phyloP scores from a whole-genome alignment of 1,140 invertebrate species.

The Anastatus disparis region DNA sequence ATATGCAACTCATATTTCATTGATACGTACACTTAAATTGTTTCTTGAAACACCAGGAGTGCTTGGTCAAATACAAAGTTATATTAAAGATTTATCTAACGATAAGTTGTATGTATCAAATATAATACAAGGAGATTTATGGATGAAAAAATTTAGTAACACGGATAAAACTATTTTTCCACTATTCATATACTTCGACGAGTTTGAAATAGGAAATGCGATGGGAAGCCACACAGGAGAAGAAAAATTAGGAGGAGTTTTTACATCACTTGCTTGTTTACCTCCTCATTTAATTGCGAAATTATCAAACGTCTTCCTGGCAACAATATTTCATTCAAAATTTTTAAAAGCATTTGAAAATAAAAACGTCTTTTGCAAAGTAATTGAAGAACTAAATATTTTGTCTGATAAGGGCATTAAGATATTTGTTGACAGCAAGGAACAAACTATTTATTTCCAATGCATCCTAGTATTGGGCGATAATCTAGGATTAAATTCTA shows the following conservation, averaged over 20 bases:
- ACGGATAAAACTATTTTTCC: constrained; percentile 29
- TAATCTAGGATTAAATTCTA: constrained; percentile 39
- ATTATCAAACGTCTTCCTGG: constrained; percentile 11
- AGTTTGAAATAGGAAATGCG: constrained; percentile 17
- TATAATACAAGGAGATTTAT: constrained; percentile 41
- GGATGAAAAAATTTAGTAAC: constrained; percentile 30
- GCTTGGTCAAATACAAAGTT: constrained; percentile 31
- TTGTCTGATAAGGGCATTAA: constrained; percentile 5
- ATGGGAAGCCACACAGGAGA: constrained; percentile 11
- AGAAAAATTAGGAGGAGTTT: constrained; percentile 20
- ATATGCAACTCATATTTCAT: constrained; percentile 35
- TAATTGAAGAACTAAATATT: constrained; percentile 19
- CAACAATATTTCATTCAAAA: constrained; percentile 7
- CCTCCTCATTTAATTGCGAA: constrained; percentile 3
- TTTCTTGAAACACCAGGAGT: constrained; percentile 32
- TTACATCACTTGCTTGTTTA: constrained; percentile 10
- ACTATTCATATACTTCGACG: constrained; percentile 35
- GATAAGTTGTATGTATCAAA: constrained; percentile 34
- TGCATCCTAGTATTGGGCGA: constrained; percentile 33
- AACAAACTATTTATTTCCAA: background rate
- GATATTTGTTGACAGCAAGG: background rate
- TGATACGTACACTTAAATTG: constrained; percentile 31
- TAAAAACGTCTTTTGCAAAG: constrained; percentile 24
- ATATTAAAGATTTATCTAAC: constrained; percentile 19
- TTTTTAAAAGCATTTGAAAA: constrained; percentile 29